phyloP scores from a whole-genome alignment of 2,113 vertebrate species.

The Colius striatus region DNA sequence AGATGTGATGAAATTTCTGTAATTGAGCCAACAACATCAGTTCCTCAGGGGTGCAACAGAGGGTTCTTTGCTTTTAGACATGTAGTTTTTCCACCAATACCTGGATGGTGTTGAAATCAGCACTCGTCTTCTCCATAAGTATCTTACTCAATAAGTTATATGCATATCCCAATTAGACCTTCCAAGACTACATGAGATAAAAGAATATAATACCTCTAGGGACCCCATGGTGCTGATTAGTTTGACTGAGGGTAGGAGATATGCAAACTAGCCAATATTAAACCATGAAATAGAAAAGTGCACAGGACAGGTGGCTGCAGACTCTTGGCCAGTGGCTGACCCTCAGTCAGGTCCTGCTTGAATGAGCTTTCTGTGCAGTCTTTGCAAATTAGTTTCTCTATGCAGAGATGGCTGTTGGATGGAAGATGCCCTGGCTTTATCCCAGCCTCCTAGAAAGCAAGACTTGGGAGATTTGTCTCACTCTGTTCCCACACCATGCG shows the following conservation, averaged over 20 bases:
- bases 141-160: background rate
- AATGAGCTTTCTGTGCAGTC: background rate
- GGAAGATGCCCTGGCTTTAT: background rate
- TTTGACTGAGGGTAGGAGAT: background rate
- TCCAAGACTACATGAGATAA: background rate
- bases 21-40: background rate
- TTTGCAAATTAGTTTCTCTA: background rate
- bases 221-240: background rate
- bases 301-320: background rate
- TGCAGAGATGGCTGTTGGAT: background rate
- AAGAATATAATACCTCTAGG: background rate
- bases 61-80: background rate
- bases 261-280: fast-evolving
- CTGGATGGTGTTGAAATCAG: background rate
- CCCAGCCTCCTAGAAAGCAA: background rate
- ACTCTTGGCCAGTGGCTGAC: background rate
- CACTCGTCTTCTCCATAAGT: background rate
- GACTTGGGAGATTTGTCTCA: background rate
- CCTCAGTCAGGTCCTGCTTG: fast-evolving
- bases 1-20: background rate
- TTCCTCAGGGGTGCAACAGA: background rate
- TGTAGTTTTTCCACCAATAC: background rate
- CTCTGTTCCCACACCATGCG: background rate
- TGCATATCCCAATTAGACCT: background rate
- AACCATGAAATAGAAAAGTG: background rate